Evolutionary conservation across 2,888 invertebrate genomes (phyloP).

Genomic region (Tethea ocularis): DNA sequence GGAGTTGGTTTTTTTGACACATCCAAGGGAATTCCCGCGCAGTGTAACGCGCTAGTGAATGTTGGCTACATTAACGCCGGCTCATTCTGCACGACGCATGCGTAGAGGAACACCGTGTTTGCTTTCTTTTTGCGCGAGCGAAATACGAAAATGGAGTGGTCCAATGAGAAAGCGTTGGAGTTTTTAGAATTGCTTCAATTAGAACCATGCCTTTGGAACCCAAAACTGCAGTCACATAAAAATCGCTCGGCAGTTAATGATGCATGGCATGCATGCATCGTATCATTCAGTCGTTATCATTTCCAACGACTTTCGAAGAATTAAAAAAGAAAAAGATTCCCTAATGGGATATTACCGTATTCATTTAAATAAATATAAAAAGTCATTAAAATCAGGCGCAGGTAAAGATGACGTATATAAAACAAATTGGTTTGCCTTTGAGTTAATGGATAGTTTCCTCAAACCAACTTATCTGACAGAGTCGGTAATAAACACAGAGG

Average conservation of each 20-base stretch:
- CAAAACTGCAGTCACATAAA: background rate
- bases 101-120: too few relatives aligned
- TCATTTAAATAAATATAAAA: slow-evolving; percentile 7
- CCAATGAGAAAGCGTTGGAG: background rate
- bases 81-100: too few relatives aligned
- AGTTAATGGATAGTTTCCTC: slow-evolving; percentile 8
- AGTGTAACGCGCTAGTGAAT: too few relatives aligned
- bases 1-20: too few relatives aligned
- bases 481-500: too few relatives aligned
- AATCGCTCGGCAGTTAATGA: background rate
- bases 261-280: background rate
- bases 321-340: slow-evolving; percentile 10
- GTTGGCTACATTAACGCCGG: too few relatives aligned
- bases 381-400: slow-evolving; percentile 8
- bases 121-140: too few relatives aligned
- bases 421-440: slow-evolving; percentile 13
- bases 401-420: slow-evolving; percentile 4
- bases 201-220: background rate
- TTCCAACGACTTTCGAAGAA: background rate
- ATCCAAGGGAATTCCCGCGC: too few relatives aligned
- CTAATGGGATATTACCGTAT: slow-evolving; percentile 53
- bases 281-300: background rate
- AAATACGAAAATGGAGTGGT: too few relatives aligned
- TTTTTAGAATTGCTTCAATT: background rate
- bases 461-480: background rate